Evolutionary conservation across 1,140 invertebrate species (phyloP).

Genomic region (Neodiprion lecontei): DNA sequence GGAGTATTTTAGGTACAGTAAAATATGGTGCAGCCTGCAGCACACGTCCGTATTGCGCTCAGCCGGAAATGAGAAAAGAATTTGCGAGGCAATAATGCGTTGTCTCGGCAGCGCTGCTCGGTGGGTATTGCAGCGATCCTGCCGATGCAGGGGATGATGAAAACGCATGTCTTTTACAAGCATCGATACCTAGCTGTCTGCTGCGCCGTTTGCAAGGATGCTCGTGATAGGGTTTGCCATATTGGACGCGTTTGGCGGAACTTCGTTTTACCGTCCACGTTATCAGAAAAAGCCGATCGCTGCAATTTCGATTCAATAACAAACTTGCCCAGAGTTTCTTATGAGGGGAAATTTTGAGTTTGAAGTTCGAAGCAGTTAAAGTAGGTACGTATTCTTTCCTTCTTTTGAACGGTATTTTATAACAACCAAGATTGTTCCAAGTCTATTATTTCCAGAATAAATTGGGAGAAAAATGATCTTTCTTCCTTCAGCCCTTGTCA

Average conservation of each 20-base stretch:
- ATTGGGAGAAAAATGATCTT: background rate
- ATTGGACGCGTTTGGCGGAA: constrained; percentile 2
- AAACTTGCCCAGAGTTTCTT: background rate
- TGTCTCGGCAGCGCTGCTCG: background rate
- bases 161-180: background rate
- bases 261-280: background rate
- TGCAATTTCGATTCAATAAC: background rate
- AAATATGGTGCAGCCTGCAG: constrained; percentile 7
- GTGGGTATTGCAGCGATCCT: constrained; percentile 4
- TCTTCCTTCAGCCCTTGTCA: background rate
- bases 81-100: constrained; percentile 11
- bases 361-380: too few species aligned
- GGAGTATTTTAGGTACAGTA: background rate
- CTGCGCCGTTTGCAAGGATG: background rate
- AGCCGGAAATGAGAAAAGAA: constrained; percentile 15
- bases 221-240: background rate
- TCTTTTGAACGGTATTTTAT: background rate
- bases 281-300: too few species aligned
- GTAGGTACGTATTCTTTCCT: background rate
- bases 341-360: background rate
- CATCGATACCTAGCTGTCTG: background rate
- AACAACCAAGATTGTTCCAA: background rate
- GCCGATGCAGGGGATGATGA: background rate
- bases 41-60: background rate
- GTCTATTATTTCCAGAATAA: too few species aligned